Evolutionary conservation across 2,888 invertebrate genomes (phyloP).

Genomic region (Theretra japonica): DNA sequence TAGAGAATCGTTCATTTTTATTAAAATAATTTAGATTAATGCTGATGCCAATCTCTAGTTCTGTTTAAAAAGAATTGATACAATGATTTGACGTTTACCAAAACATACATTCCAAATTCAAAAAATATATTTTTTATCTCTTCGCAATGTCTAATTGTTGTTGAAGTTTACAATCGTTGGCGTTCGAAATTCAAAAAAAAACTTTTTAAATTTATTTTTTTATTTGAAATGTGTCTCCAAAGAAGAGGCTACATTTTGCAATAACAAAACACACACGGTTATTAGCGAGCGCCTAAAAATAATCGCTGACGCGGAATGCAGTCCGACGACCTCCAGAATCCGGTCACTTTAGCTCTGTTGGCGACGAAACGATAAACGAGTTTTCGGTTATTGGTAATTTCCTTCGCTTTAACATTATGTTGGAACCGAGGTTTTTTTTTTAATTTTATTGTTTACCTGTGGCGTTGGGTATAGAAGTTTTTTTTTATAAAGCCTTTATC

Average conservation of each 20-base stretch:
- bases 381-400: slow-evolving; percentile 40
- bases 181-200: too few relatives aligned
- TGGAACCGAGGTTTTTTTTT: background rate
- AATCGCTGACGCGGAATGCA: slow-evolving; percentile 64
- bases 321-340: slow-evolving; percentile 60
- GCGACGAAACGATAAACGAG: slow-evolving; percentile 46
- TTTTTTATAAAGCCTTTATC: background rate
- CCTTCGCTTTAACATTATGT: slow-evolving; percentile 28
- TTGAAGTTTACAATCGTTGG: too few relatives aligned
- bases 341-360: slow-evolving; percentile 44
- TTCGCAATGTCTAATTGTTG: too few relatives aligned
- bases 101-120: too few relatives aligned
- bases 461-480: background rate
- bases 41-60: too few relatives aligned
- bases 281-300: slow-evolving; percentile 64
- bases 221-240: background rate
- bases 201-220: too few relatives aligned
- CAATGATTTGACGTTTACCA: too few relatives aligned
- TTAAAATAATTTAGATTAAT: too few relatives aligned
- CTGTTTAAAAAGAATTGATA: too few relatives aligned
- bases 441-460: background rate
- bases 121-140: too few relatives aligned
- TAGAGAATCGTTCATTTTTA: too few relatives aligned
- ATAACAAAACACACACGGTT: slow-evolving; percentile 23
- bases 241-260: slow-evolving; percentile 23